Evolutionary conservation across 2,113 vertebrate species (phyloP), one percentile per base, ranked within the genome.

Genomic region (Patagioenas fasciata): DNA sequence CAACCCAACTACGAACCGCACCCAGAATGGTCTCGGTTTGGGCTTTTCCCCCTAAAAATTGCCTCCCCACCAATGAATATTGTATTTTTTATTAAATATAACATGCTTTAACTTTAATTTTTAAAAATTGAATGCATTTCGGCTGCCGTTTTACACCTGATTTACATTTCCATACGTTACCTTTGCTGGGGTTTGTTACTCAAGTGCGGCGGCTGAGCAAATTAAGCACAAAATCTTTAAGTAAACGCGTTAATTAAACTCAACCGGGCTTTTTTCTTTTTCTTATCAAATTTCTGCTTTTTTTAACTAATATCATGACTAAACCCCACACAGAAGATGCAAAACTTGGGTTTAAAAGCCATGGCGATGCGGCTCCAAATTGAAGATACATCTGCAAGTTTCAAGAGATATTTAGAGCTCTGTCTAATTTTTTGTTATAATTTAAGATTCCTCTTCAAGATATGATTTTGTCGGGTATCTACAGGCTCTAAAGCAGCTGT

Each of bases 391-490:
- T 44, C 42, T 44, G 42, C 16, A 51, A 36, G 36, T 6, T 36
- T 54, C 4, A 31, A 58, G 64, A 11, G 8, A 29, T 44, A 5
- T 21, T 32, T 9, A 44, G 42, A 44, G 42, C 42, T 44, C 42
- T 17, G 16, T 44, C 40, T 13, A 40, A 95, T 31, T n/a, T 38
- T 13, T n/a, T 34, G 26, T 26, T 40, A 13, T 7, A 5, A 25
- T 16, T 6, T 0, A 6, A 16, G 51, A 28, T 48, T 83, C 15
- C 3, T 51, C 0, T n/a, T 47, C 7, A 21, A 19, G 58, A 11
- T 11, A 20, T 8, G 72, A 12, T 50, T 36, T 15, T 24, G 26
- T 13, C 16, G 8, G 47, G 0, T 42, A 16, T 6, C 40, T 13
- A 26, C 40, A 12, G 40, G 6, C 48, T 75, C 11, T 2, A 8